Percentiles rank a stretch among this genome's conserved stretches.
Evolutionary conservation across 2,888 invertebrate species (phyloP).

Genomic region (Sarcophaga rosellei): DNA sequence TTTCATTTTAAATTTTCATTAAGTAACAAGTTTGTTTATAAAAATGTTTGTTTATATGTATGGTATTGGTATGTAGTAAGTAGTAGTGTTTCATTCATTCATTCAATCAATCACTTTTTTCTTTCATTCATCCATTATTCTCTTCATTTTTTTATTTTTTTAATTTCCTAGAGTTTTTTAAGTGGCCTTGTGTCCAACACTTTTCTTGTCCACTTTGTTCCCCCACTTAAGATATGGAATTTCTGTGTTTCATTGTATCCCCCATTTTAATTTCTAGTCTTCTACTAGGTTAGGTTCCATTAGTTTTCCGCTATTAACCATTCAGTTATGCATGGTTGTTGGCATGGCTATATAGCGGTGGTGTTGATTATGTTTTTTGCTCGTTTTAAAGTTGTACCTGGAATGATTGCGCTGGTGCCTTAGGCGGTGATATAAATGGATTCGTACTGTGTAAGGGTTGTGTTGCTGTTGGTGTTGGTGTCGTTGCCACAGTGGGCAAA

Average conservation of each 20-base stretch:
- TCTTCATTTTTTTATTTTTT: too few relatives aligned
- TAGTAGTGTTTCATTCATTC: constrained; percentile 4
- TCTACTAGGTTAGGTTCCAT: constrained; percentile 33
- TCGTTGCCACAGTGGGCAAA: constrained; percentile 43
- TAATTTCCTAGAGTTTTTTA: constrained; percentile 70
- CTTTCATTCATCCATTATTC: too few relatives aligned
- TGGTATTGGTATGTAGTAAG: constrained; percentile 14
- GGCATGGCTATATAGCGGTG: too few relatives aligned
- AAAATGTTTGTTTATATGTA: too few relatives aligned
- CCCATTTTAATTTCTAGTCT: too few relatives aligned
- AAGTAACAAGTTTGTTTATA: constrained; percentile 63
- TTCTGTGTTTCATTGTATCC: too few relatives aligned
- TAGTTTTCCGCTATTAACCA: neutral
- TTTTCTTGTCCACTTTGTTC: constrained; percentile 35
- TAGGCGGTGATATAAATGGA: constrained; percentile 82
- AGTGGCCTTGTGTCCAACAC: constrained; percentile 73
- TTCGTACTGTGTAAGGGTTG: constrained; percentile 78
- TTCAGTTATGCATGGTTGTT: neutral
- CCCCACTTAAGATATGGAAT: constrained; percentile 1
- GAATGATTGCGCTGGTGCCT: constrained; percentile 81
- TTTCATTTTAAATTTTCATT: neutral
- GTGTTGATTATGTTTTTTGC: constrained; percentile 10
- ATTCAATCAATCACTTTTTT: too few relatives aligned
- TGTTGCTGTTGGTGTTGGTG: constrained; percentile 74
- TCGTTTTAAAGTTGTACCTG: constrained; percentile 80